phyloP scores from a whole-genome alignment of 2,113 vertebrate species.

The Sula dactylatra region DNA sequence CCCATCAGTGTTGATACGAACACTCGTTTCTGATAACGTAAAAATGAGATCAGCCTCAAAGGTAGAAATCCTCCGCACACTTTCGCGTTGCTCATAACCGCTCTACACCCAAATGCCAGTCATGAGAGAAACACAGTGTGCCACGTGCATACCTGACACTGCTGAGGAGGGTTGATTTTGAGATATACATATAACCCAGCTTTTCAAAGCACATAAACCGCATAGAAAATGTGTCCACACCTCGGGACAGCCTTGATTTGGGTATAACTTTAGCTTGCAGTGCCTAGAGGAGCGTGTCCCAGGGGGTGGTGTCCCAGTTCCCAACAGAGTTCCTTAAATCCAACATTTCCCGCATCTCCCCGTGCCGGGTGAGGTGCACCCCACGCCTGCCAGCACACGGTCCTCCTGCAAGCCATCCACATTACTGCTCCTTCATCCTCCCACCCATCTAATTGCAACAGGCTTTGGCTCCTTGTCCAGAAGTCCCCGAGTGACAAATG shows the following conservation, averaged over 20 bases:
- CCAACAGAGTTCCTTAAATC: neutral
- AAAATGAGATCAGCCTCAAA: neutral
- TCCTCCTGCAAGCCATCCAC: neutral
- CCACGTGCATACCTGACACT: neutral
- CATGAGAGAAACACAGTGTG: neutral
- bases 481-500: neutral
- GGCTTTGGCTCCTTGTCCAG: neutral
- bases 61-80: neutral
- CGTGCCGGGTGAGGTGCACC: neutral
- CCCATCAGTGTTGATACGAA: fast-evolving
- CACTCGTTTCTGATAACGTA: neutral
- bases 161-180: neutral
- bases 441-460: neutral
- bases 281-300: neutral
- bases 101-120: neutral
- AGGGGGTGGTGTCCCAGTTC: neutral
- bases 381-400: fast-evolving
- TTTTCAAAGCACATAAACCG: neutral
- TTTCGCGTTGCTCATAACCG: neutral
- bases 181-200: no score
- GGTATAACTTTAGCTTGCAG: neutral
- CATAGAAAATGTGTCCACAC: fast-evolving
- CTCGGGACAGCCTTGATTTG: neutral
- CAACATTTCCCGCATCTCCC: fast-evolving
- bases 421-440: neutral